Evolutionary conservation across 2,888 invertebrate genomes (phyloP), one percentile per base, ranked within the genome.

Genomic region (Drosophila macrospina): DNA sequence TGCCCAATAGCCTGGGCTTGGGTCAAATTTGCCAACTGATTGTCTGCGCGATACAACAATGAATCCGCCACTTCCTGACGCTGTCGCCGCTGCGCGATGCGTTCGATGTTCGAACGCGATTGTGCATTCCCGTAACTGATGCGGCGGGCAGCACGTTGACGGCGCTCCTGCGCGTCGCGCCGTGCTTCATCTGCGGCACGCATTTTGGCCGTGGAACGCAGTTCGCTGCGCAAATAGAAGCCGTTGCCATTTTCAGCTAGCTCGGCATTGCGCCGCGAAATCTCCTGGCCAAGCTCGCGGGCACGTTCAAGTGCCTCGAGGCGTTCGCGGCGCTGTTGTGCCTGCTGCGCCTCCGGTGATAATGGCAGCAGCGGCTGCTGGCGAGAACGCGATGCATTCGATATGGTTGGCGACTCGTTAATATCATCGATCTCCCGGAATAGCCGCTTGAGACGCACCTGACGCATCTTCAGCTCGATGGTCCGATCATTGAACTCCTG

Each of bases 381-480:
- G 8, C 57, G 54, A 3, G 15, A 10, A 7, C 37, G 16, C 28
- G 39, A 1, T 11, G 50, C 6, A 52, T 63, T 15, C 42, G 52
- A 26, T 7, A 26, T 26, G 15, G 32, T 54, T 48, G 73, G 52
- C 4, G 59, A 13, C n/a, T 78, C 81, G 15, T 84, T 89, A 4
- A 89, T 85, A 16, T 89, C 80, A 47, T 88, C 89, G 28, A 91
- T 90, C 11, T 90, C 78, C 2, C 80, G 79, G n/a, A 90, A 90
- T 1, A 90, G 67, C 0, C 87, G 83, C 66, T 85, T 86, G 26
- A 90, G 61, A 0, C 90, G 88, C 59, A 86, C 80, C 63, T 89
- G 73, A 0, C 91, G 87, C 89, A 90, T 89, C 64, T 85, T 89
- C 37, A 75, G 76, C 59, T 90, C 90, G 20, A 90, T 87, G 16